Evolutionary conservation across 2,113 vertebrate species (phyloP), one percentile per base, ranked within the genome.

Genomic region (Catharus fuscescens): DNA sequence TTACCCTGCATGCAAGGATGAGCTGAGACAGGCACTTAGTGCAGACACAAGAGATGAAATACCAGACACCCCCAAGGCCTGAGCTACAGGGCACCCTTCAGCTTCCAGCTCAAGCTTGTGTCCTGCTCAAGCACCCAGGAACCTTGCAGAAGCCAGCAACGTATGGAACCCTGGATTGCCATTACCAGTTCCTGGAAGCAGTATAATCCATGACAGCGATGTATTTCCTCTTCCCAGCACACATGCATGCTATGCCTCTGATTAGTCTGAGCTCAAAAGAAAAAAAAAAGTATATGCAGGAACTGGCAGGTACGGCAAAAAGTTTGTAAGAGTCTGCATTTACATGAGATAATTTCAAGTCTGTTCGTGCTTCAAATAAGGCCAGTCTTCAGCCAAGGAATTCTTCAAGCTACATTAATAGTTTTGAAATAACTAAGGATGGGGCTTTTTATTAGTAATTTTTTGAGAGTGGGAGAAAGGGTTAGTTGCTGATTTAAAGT

Each of bases 121-220:
- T 8, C 42, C 34, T 1, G 2, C 21, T 88, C 38, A 60, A 40
- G 20, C 2, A 3, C 8, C 19, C 10, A 20, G 18, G 7, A 74
- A 45, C 65, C 20, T 13, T 36, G 29, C 56, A 74, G 17, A 74
- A 88, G 14, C 2, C 0, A 0, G 61, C n/a, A 60, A 61, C 6
- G 54, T 18, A 53, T 0, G 3, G 16, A 9, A 77, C 12, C 38
- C 42, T 83, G 38, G 36, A 69, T 29, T 62, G 90, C 6, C 12
- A 65, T 34, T 65, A 56, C n/a, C 73, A 86, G 42, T 18, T 62
- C 59, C 31, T 26, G 29, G 20, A 12, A 80, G 15, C 3, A 59
- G 45, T n/a, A n/a, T 18, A 62, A 90, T 42, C 53, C 16, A 8
- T 0, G 0, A 36, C 42, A 88, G 34, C 0, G 0, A 40, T 12